Conservation (phyloP, 2,888 invertebrate genomes). For the Drosophila barbarae region DNA sequence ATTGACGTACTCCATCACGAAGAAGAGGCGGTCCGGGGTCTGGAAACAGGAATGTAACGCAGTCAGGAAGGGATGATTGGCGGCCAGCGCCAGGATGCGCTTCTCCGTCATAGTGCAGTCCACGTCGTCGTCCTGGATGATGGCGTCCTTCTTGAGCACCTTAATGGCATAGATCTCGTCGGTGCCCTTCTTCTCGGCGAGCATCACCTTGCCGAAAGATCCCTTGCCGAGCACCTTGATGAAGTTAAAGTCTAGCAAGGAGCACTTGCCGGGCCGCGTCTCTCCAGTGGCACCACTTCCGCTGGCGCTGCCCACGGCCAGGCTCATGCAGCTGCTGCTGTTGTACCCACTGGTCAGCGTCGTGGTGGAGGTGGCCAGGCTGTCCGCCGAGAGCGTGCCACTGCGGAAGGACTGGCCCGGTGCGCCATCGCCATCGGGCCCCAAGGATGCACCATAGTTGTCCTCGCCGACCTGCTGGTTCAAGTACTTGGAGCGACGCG, state of each 20-base stretch:
- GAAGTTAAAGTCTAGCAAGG: conserved; percentile 94
- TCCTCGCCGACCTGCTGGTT: conserved; percentile 80
- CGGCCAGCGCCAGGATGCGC: conserved; percentile 96
- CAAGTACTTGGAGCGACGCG: conserved; percentile 82
- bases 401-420: conserved; percentile 72
- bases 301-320: conserved; percentile 66
- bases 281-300: conserved; percentile 44
- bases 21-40: conserved; percentile 96
- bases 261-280: conserved; percentile 82
- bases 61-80: conserved; percentile 98
- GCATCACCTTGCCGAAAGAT: conserved; percentile 99
- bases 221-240: conserved; percentile 99
- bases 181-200: conserved; percentile 95
- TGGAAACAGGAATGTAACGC: conserved; percentile 98
- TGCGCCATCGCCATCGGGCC: conserved; percentile 69
- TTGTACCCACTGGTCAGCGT: conserved; percentile 71
- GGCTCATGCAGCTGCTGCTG: conserved; percentile 71
- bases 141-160: conserved; percentile 97
- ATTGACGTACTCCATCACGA: conserved; percentile 99
- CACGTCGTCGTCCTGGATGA: conserved; percentile 99
- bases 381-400: conserved; percentile 67
- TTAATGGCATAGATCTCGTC: conserved; percentile 94
- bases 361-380: conserved; percentile 59
- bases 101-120: conserved; percentile 99
- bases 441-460: conserved; percentile 79